Evolutionary conservation across 2,888 invertebrate species (phyloP).

Genomic region (Stomorhina lunata): DNA sequence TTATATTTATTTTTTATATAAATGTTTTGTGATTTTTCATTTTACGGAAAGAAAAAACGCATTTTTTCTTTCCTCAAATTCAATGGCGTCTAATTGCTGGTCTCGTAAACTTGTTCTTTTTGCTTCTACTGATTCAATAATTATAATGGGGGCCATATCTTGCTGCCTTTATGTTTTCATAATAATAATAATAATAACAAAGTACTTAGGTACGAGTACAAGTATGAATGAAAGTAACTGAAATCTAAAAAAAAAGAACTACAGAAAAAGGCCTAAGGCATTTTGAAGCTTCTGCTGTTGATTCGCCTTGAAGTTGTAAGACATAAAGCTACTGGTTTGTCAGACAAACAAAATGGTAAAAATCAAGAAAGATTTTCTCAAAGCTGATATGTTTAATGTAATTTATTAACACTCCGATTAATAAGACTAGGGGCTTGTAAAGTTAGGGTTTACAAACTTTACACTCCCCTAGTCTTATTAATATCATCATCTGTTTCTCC

Average conservation of each 20-base stretch:
- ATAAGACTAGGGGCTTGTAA: background rate
- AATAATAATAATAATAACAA: constrained; percentile 12
- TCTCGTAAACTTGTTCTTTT: constrained; percentile 37
- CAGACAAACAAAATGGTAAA: constrained; percentile 49
- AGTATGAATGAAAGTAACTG: background rate
- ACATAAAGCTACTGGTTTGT: constrained; percentile 60
- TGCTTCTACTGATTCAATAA: constrained; percentile 23
- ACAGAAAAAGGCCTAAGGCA: constrained; percentile 42
- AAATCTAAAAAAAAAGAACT: background rate
- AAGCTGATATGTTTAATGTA: background rate
- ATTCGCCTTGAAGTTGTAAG: constrained; percentile 59
- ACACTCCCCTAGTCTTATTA: no score
- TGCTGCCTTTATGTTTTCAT: constrained; percentile 3
- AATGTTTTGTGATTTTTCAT: no score
- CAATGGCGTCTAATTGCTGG: constrained; percentile 64
- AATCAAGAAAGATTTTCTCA: constrained; percentile 39
- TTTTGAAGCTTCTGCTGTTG: constrained; percentile 58
- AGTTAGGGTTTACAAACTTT: no score
- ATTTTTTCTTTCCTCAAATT: constrained; percentile 41
- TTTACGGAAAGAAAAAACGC: constrained; percentile 42
- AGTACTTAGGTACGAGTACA: constrained; percentile 12
- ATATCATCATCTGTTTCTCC: no score
- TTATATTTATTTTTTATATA: no score
- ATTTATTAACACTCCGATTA: background rate
- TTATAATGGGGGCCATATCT: constrained; percentile 43